Percentiles rank a stretch among this genome's conserved stretches.
Conservation (phyloP, 1,140 invertebrate genomes). For the Eriocheir sinensis region DNA sequence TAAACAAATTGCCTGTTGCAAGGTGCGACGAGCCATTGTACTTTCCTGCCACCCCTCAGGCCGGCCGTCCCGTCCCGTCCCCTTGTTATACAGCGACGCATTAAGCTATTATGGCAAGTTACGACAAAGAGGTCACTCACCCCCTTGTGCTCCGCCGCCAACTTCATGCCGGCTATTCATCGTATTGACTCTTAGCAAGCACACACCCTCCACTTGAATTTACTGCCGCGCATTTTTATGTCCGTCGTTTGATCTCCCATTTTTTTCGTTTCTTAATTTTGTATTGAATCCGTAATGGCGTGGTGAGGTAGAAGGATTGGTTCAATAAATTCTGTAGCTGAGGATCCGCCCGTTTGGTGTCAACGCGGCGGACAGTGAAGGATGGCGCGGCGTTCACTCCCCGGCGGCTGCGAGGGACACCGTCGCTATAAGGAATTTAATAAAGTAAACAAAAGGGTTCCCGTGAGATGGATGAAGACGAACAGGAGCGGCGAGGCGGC, state of each 20-base stretch:
- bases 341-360: neutral
- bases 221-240: too few relatives aligned
- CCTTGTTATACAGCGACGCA: neutral
- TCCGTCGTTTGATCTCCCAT: too few relatives aligned
- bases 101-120: neutral
- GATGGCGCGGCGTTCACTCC: neutral
- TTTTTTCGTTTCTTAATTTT: neutral
- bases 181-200: too few relatives aligned
- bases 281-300: neutral
- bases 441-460: conserved; percentile 16
- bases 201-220: neutral
- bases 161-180: too few relatives aligned
- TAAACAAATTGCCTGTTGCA: too few relatives aligned
- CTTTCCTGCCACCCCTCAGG: neutral
- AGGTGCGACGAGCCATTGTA: neutral
- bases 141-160: too few relatives aligned
- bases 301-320: neutral
- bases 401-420: neutral
- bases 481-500: neutral
- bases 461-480: neutral
- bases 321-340: neutral
- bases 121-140: neutral
- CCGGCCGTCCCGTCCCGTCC: neutral
- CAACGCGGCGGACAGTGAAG: neutral
- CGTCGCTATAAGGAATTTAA: conserved; percentile 6